Conservation (phyloP, 2,888 invertebrate genomes). For the Empis livida region DNA sequence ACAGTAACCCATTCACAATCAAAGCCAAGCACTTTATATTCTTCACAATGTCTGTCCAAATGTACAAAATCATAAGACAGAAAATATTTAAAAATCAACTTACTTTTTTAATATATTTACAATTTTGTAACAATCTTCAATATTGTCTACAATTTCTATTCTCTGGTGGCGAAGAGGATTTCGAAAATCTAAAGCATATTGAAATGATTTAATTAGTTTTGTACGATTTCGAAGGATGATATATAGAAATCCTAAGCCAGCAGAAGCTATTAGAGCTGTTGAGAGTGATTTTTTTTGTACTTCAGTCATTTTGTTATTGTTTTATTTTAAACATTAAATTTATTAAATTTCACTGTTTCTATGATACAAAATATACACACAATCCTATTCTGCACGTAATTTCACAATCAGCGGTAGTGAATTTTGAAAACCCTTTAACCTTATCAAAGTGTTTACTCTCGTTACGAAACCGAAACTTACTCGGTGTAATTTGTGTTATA, state of each 20-base stretch:
- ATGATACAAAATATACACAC: too few species aligned
- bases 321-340: too few species aligned
- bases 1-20: conserved; percentile 71
- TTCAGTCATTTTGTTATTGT: too few species aligned
- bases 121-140: conserved; percentile 23
- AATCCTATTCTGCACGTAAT: too few species aligned
- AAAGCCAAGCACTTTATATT: conserved; percentile 50
- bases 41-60: conserved; percentile 24
- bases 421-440: too few species aligned
- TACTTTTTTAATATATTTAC: conserved; percentile 27
- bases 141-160: conserved; percentile 27
- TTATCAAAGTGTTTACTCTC: too few species aligned
- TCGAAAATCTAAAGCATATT: conserved; percentile 11
- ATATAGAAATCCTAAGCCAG: conserved; percentile 27
- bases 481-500: too few species aligned
- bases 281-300: background rate
- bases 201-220: conserved; percentile 38
- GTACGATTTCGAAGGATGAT: conserved; percentile 29
- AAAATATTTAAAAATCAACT: conserved; percentile 7
- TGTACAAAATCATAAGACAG: too few species aligned
- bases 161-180: conserved; percentile 21
- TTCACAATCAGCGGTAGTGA: too few species aligned
- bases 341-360: too few species aligned
- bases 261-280: conserved; percentile 15
- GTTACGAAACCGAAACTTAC: too few species aligned